Percentiles rank a stretch among this genome's conserved stretches.
These are phyloP conservation scores for Merodon equestris DNA, from an alignment of 2,888 invertebrate genomes.

Conservation along the genomic window DNA sequence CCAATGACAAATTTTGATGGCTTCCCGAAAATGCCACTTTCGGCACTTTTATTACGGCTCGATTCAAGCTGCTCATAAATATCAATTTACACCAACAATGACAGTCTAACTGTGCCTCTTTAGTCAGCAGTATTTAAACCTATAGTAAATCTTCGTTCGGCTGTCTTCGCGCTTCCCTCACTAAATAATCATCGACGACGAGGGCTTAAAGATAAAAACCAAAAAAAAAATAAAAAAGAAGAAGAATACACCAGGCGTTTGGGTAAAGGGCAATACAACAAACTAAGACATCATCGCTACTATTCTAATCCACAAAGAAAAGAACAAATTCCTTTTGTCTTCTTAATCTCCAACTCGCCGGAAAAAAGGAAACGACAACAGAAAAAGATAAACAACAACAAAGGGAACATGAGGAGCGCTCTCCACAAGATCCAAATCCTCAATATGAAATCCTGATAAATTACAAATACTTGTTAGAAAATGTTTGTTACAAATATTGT, in stretches of 20 bases:
- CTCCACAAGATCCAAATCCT: conserved; percentile 46
- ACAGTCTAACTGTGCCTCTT: conserved; percentile 36
- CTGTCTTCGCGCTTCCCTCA: too few species aligned
- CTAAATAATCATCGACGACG: conserved; percentile 34
- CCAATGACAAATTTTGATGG: conserved; percentile 50
- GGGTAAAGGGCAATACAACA: conserved; percentile 21
- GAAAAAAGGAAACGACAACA: conserved; percentile 9
- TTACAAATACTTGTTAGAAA: conserved; percentile 65
- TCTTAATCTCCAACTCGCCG: not conserved
- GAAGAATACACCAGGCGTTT: conserved; percentile 6
- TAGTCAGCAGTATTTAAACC: too few species aligned
- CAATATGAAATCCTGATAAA: conserved; percentile 66
- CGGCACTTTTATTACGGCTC: conserved; percentile 39
- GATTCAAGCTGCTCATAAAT: conserved; percentile 46
- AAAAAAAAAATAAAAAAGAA: conserved; percentile 6
- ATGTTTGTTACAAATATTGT: conserved; percentile 55
- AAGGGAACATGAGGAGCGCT: conserved; percentile 4
- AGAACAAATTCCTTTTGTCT: conserved; percentile 22
- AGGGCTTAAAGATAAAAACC: conserved; percentile 33
- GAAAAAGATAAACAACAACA: too few species aligned
- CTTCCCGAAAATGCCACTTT: conserved; percentile 52
- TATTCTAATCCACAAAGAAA: conserved; percentile 56
- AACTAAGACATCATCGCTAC: conserved; percentile 56
- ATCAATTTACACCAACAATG: conserved; percentile 56
- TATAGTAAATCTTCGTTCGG: conserved; percentile 19